phyloP scores from a whole-genome alignment of 2,113 vertebrate species.

The Trachemys scripta region DNA sequence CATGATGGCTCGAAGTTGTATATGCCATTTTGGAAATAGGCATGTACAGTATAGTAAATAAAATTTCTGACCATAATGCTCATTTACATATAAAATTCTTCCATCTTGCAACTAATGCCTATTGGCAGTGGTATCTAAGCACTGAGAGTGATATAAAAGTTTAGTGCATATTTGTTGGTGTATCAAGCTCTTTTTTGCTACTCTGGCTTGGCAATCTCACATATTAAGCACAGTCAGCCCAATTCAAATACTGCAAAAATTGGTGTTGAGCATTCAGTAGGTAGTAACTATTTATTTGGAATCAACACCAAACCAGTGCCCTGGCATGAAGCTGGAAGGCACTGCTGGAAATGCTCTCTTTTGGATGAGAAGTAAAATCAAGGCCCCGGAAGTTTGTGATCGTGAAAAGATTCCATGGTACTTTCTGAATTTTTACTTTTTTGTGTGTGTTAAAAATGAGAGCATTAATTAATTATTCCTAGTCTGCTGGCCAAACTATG shows the following conservation, averaged over 20 bases:
- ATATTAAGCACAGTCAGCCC: background rate
- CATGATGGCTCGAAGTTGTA: background rate
- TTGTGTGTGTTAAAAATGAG: background rate
- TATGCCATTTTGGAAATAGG: background rate
- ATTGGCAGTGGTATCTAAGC: background rate
- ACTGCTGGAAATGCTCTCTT: background rate
- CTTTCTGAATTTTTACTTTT: background rate
- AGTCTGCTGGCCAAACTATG: background rate
- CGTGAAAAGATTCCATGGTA: background rate
- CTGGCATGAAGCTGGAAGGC: background rate
- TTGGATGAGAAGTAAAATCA: background rate
- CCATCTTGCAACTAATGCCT: fast-evolving
- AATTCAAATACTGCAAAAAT: background rate
- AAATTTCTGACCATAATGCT: background rate
- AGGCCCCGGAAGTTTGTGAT: background rate
- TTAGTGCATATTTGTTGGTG: background rate
- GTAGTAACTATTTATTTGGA: fast-evolving
- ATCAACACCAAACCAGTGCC: background rate
- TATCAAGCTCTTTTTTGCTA: background rate
- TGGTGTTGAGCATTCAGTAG: background rate
- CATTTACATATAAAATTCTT: background rate
- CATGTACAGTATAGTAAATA: background rate
- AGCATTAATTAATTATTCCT: background rate
- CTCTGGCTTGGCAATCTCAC: background rate
- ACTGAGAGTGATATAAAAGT: background rate